Percentiles rank a stretch among this genome's conserved stretches.
Evolutionary conservation across 2,797 vertebrate species (phyloP).

Genomic region (Masticophis lateralis): DNA sequence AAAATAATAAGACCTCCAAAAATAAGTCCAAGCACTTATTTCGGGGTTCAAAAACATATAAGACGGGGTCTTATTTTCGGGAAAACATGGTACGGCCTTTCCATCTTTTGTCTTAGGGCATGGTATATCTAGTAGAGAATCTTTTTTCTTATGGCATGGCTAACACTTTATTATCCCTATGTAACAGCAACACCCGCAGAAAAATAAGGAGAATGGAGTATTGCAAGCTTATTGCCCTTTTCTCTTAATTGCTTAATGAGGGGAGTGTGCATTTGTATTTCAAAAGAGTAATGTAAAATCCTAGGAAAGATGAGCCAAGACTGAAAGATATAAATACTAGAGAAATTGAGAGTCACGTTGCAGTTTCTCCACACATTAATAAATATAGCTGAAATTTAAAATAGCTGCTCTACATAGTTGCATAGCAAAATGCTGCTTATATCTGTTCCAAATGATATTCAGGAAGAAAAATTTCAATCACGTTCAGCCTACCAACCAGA

Average conservation of each 20-base stretch:
- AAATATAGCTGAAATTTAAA: not conserved
- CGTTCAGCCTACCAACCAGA: not conserved
- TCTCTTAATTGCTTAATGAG: not conserved
- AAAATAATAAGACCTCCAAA: too few species aligned
- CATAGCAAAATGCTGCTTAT: not conserved
- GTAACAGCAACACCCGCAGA: not conserved
- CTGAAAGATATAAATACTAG: not conserved
- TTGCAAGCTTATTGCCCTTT: not conserved
- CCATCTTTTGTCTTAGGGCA: not conserved
- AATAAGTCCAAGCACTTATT: too few species aligned
- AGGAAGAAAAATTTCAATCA: not conserved
- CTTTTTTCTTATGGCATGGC: not conserved
- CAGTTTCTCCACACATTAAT: not conserved
- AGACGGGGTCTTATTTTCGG: too few species aligned
- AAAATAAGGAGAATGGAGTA: not conserved
- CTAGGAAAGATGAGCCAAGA: not conserved
- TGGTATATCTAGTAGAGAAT: not conserved
- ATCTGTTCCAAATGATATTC: not conserved
- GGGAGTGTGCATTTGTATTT: not conserved
- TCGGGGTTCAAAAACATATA: too few species aligned
- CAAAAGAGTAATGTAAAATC: not conserved
- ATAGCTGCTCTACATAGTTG: fast-evolving
- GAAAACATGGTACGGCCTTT: not conserved
- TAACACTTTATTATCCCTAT: not conserved
- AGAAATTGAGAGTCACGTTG: not conserved